phyloP scores from a whole-genome alignment of 2,113 vertebrate species.

The Chaenogobius annularis region DNA sequence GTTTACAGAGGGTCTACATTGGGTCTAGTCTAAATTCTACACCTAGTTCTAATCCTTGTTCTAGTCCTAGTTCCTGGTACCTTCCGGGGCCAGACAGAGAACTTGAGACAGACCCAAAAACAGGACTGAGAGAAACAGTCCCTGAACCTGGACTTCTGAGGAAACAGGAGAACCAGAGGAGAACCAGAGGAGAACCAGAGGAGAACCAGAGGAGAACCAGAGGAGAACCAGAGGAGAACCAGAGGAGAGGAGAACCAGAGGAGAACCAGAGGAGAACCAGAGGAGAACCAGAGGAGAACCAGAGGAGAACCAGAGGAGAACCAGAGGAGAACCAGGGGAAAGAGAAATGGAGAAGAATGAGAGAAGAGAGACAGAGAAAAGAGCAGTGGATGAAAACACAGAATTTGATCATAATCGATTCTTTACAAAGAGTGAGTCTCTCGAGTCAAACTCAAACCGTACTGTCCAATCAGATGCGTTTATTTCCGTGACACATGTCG shows the following conservation, averaged over 20 bases:
- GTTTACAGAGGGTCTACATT: not conserved
- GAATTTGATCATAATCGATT: not conserved
- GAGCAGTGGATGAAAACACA: conserved; percentile 8
- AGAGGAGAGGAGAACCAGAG: no score
- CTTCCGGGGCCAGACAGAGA: conserved; percentile 80
- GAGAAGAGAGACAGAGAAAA: not conserved
- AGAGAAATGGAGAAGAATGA: no score
- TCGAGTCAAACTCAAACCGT: no score
- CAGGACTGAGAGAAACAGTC: conserved; percentile 81
- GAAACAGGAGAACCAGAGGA: not conserved
- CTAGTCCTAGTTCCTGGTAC: conserved; percentile 50
- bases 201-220: no score
- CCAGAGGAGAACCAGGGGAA: no score
- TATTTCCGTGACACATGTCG: no score
- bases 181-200: not conserved
- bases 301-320: no score
- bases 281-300: no score
- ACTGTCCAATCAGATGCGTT: no score
- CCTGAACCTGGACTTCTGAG: conserved; percentile 77
- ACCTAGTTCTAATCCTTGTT: not conserved
- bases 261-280: no score
- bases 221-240: no score
- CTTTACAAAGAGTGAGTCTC: no score
- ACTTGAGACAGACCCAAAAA: conserved; percentile 82
- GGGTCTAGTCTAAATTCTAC: not conserved